phyloP scores from a whole-genome alignment of 2,888 invertebrate genomes.

The Acanthosepion esculentum region DNA sequence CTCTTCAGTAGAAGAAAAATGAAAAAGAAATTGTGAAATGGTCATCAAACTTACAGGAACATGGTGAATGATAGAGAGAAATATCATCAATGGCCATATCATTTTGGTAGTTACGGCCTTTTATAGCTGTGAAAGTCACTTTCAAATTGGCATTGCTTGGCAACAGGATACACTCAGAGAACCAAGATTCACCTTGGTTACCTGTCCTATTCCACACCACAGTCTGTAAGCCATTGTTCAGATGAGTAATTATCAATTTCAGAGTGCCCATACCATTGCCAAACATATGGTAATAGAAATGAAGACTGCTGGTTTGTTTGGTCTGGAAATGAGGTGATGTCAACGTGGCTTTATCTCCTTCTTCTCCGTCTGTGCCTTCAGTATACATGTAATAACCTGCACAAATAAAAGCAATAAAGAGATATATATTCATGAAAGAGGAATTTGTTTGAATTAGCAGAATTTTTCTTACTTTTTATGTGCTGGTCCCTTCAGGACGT shows the following conservation, averaged over 20 bases:
- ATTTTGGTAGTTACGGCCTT: constrained; percentile 56
- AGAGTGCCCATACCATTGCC: constrained; percentile 54
- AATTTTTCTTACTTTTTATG: no score
- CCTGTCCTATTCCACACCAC: constrained; percentile 52
- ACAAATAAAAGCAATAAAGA: constrained; percentile 36
- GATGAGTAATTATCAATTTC: constrained; percentile 51
- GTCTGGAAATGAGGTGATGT: constrained; percentile 58
- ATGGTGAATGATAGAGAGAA: constrained; percentile 52
- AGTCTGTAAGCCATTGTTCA: constrained; percentile 33
- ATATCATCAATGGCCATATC: constrained; percentile 67
- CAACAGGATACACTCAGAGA: constrained; percentile 56
- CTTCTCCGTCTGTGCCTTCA: constrained; percentile 58
- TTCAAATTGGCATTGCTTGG: constrained; percentile 55
- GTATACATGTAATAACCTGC: constrained; percentile 65
- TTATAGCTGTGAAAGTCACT: constrained; percentile 58
- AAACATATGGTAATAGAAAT: constrained; percentile 64
- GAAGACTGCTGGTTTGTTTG: constrained; percentile 54
- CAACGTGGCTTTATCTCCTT: constrained; percentile 56
- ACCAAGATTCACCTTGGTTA: constrained; percentile 59
- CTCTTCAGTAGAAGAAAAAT: neutral
- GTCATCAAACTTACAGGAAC: constrained; percentile 51
- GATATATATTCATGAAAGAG: no score
- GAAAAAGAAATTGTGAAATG: neutral
- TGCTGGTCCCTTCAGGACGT: no score
- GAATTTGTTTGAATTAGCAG: no score